Evolutionary conservation across 2,113 vertebrate species (phyloP).

Genomic region (Phyllostomus hastatus): DNA sequence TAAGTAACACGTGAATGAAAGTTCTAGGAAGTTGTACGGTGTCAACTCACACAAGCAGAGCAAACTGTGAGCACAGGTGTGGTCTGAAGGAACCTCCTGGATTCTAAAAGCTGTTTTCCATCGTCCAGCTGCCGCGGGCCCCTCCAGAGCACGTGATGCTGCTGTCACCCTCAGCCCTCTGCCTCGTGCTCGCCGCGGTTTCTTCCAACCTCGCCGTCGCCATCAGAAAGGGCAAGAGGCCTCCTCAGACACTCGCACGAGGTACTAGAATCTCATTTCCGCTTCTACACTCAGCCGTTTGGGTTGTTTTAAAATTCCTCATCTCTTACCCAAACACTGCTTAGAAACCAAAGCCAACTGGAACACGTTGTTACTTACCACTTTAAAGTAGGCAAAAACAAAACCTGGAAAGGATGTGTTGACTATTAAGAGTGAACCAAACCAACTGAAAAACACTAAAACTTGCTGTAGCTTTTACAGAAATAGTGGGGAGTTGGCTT

Average conservation of each 20-base stretch:
- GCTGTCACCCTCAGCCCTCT: slow-evolving; percentile 60
- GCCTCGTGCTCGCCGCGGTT: slow-evolving; percentile 72
- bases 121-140: not conserved
- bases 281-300: not conserved
- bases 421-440: not conserved
- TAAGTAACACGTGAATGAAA: not conserved
- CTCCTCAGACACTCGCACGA: slow-evolving; percentile 82
- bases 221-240: slow-evolving; percentile 78
- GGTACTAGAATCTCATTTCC: slow-evolving; percentile 66
- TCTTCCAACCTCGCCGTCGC: slow-evolving; percentile 79
- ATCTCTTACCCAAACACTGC: not conserved
- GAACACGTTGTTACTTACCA: not conserved
- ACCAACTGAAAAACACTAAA: not conserved
- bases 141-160: slow-evolving; percentile 60
- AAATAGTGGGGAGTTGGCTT: not conserved
- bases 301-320: not conserved
- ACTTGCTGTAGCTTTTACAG: not conserved
- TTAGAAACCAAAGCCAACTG: not conserved
- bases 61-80: not conserved
- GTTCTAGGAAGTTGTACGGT: not conserved
- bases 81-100: not conserved
- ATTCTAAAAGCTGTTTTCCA: not conserved
- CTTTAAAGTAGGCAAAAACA: not conserved
- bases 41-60: not conserved
- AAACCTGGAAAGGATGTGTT: not conserved